phyloP scores from a whole-genome alignment of 2,888 invertebrate genomes.

The Pristionchus exspectatus region DNA sequence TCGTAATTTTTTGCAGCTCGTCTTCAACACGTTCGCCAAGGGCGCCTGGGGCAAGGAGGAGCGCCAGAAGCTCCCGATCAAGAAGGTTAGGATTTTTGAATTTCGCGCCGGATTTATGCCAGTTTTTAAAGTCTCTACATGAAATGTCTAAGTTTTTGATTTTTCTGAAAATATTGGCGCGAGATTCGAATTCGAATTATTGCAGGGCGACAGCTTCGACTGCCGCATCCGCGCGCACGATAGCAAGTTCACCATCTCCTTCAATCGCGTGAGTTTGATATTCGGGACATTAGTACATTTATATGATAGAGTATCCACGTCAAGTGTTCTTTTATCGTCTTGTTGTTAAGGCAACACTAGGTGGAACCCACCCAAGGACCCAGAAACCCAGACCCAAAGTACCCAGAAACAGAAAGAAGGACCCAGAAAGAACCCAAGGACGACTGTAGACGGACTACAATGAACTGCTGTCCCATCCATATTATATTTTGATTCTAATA shows the following conservation, averaged over 20 bases:
- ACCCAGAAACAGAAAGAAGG: too few species aligned
- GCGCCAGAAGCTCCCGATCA: constrained; percentile 72
- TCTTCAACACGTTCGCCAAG: constrained; percentile 71
- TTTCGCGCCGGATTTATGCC: not conserved
- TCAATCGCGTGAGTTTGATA: constrained; percentile 63
- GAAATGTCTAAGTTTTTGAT: constrained; percentile 15
- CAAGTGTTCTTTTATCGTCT: too few species aligned
- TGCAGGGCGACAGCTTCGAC: constrained; percentile 71
- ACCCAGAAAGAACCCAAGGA: too few species aligned
- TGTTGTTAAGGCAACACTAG: too few species aligned
- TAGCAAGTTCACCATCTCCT: constrained; percentile 68
- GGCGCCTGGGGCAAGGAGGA: constrained; percentile 75
- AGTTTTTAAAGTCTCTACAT: constrained; percentile 18
- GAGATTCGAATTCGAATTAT: constrained; percentile 39
- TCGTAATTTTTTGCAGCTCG: constrained; percentile 62
- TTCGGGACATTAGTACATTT: not conserved
- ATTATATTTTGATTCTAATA: too few species aligned
- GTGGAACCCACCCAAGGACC: too few species aligned
- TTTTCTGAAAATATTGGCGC: not conserved
- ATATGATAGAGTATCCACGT: not conserved
- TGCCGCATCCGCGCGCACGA: constrained; percentile 75
- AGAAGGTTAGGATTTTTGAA: constrained; percentile 62
- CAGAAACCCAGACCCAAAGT: too few species aligned
- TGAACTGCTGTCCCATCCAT: too few species aligned
- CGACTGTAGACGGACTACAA: too few species aligned